Percentiles rank a stretch among this genome's conserved stretches.
phyloP scores from a whole-genome alignment of 2,888 invertebrate species.

The Boloria selene region DNA sequence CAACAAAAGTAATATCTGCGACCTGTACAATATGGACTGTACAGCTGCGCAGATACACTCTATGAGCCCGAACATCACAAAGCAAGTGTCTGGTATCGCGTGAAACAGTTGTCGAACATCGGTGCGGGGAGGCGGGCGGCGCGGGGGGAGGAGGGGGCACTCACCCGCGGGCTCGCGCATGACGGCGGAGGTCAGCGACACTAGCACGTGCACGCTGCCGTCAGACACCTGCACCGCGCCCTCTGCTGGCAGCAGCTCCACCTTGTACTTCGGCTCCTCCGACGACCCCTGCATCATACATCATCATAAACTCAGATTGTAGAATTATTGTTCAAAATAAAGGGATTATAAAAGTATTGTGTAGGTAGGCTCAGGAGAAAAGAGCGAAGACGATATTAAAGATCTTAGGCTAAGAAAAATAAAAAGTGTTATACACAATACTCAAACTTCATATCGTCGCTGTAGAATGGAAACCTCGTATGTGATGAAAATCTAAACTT shows the following conservation, averaged over 20 bases:
- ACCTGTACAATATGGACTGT: slow-evolving; percentile 5
- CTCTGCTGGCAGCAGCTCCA: slow-evolving; percentile 91
- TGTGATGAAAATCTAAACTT: no score
- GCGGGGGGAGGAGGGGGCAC: slow-evolving; percentile 32
- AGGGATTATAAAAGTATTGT: no score
- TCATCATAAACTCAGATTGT: no score
- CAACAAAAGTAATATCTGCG: neutral
- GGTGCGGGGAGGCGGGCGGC: slow-evolving; percentile 12
- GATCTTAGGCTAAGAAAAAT: no score
- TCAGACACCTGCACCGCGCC: slow-evolving; percentile 93
- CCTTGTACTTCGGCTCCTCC: slow-evolving; percentile 86
- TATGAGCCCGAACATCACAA: slow-evolving; percentile 24
- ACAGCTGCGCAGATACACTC: slow-evolving; percentile 2
- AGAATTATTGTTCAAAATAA: no score
- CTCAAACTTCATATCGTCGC: no score
- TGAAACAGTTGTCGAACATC: slow-evolving; percentile 31
- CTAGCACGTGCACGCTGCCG: slow-evolving; percentile 89
- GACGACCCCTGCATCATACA: slow-evolving; percentile 51
- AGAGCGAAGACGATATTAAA: no score
- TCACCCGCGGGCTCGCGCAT: slow-evolving; percentile 91
- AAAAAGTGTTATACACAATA: no score
- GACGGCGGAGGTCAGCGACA: slow-evolving; percentile 95
- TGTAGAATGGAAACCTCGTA: no score
- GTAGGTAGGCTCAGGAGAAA: no score
- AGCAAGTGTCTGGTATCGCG: neutral